Conservation (phyloP, 2,797 vertebrate species). For the Gephyroberyx darwinii region DNA sequence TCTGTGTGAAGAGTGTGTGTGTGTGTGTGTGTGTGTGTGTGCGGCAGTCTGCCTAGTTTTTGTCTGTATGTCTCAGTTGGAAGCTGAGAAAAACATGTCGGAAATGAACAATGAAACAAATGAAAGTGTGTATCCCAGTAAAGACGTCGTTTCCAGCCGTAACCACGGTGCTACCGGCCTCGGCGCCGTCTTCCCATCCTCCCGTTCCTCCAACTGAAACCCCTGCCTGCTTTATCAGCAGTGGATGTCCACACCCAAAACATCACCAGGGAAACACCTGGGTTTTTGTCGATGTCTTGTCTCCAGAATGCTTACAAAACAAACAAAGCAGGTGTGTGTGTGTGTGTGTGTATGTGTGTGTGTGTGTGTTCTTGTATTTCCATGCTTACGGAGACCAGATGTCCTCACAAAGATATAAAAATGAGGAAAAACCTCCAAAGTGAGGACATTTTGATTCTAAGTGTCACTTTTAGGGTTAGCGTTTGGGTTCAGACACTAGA, state of each 20-base stretch:
- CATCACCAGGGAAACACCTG: constrained; percentile 77
- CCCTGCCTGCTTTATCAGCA: constrained; percentile 63
- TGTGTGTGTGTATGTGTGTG: constrained; percentile 30
- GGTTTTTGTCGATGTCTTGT: constrained; percentile 75
- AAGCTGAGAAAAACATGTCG: too few species aligned
- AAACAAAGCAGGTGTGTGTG: constrained; percentile 75
- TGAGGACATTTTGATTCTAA: too few species aligned
- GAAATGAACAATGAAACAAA: too few species aligned
- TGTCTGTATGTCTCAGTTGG: background rate
- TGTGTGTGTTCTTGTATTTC: background rate
- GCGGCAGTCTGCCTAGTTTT: background rate
- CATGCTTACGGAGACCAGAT: too few species aligned
- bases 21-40: background rate
- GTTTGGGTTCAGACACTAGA: too few species aligned
- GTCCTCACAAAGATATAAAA: too few species aligned
- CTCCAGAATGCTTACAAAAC: constrained; percentile 82
- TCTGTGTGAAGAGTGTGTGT: too few species aligned
- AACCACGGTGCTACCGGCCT: too few species aligned
- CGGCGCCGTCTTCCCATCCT: background rate
- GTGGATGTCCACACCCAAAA: constrained; percentile 71
- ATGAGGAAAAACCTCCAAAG: too few species aligned
- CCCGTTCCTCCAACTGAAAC: constrained; percentile 1
- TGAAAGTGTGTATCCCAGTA: background rate
- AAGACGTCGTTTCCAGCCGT: background rate
- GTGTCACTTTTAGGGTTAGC: too few species aligned